These are phyloP conservation scores for Phorcus lineatus DNA, from an alignment of 2,888 invertebrate species.

Conservation along the genomic window DNA sequence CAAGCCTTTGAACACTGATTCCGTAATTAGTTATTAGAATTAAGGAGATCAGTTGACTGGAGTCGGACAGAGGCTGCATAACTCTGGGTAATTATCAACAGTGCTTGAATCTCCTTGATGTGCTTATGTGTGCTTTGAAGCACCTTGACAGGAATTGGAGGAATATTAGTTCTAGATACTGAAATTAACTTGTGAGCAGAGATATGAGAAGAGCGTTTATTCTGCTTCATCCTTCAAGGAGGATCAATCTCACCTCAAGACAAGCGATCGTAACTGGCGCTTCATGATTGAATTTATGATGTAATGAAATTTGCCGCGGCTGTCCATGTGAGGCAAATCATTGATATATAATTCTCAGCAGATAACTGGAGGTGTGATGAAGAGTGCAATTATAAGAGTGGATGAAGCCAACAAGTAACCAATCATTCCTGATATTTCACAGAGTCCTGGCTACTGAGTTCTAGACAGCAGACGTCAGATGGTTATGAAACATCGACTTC, in stretches of 20 bases:
- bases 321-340: not conserved
- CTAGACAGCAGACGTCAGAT: not conserved
- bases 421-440: not conserved
- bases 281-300: conserved; percentile 17
- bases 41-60: too few species aligned
- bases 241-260: not conserved
- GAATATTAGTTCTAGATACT: not conserved
- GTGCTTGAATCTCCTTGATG: not conserved
- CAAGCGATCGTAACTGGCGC: not conserved
- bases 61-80: not conserved
- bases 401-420: not conserved
- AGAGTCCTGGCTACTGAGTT: not conserved
- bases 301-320: conserved; percentile 1
- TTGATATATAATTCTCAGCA: not conserved
- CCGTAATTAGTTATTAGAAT: too few species aligned
- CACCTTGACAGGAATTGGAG: not conserved
- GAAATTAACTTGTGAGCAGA: not conserved
- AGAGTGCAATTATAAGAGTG: not conserved
- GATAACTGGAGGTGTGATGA: not conserved
- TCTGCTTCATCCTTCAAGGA: not conserved
- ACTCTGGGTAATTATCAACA: not conserved
- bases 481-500: conserved; percentile 3
- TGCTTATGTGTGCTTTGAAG: not conserved
- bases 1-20: too few species aligned
- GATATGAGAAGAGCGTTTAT: not conserved